A percentile compares a stretch with the other conserved stretches of the same genome.
phyloP scores from a whole-genome alignment of 2,797 vertebrate genomes.

The Brachyrhaphis roseni region DNA sequence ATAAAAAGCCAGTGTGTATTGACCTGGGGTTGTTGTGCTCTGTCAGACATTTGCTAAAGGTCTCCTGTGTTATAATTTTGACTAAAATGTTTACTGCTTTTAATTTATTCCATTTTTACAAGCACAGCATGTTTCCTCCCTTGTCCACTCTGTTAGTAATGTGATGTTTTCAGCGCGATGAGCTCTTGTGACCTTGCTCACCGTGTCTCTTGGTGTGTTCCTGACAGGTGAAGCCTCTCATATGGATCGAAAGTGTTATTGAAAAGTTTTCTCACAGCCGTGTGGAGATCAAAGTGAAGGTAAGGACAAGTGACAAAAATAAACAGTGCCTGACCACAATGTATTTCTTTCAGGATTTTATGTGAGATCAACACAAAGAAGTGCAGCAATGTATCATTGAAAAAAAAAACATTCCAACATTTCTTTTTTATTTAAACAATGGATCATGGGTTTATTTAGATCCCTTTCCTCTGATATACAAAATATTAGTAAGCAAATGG shows the following conservation, averaged over 20 bases:
- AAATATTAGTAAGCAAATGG: background rate
- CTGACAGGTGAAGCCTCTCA: slow-evolving; percentile 85
- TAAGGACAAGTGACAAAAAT: slow-evolving; percentile 62
- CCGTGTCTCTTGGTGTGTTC: slow-evolving; percentile 21
- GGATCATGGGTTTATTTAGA: background rate
- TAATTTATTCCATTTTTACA: slow-evolving; percentile 24
- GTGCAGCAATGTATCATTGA: background rate
- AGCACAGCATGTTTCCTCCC: slow-evolving; percentile 19
- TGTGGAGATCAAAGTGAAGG: slow-evolving; percentile 88
- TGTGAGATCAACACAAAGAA: background rate
- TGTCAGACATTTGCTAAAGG: background rate
- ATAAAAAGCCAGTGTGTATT: background rate
- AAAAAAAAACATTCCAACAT: background rate
- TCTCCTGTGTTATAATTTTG: background rate
- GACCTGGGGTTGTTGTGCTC: background rate
- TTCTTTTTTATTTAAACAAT: background rate
- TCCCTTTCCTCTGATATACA: background rate
- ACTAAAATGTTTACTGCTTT: background rate
- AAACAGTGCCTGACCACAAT: background rate
- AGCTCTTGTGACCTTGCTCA: slow-evolving; percentile 59
- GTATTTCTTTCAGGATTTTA: background rate
- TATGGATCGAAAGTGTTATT: slow-evolving; percentile 87
- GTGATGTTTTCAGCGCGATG: slow-evolving; percentile 35
- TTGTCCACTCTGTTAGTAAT: slow-evolving; percentile 20
- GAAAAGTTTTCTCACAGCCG: slow-evolving; percentile 87